Evolutionary conservation across 2,888 invertebrate species (phyloP).

Genomic region (Lochmaea crataegi): DNA sequence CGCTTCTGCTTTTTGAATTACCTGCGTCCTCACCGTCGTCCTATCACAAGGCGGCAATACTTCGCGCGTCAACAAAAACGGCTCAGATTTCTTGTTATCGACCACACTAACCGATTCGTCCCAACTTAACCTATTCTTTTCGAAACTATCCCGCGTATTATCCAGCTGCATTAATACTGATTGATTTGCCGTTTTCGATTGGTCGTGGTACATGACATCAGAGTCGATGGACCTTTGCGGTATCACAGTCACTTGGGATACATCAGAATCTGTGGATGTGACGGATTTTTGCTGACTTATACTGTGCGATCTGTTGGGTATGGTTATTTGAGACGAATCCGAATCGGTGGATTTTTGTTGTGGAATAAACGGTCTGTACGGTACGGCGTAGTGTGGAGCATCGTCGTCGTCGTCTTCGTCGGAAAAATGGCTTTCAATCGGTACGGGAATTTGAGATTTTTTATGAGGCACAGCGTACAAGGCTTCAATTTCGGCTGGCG

Average conservation of each 20-base stretch:
- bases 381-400: conserved; percentile 33
- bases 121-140: conserved; percentile 54
- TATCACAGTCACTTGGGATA: conserved; percentile 59
- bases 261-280: conserved; percentile 61
- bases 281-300: conserved; percentile 61
- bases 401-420: conserved; percentile 34
- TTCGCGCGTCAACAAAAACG: conserved; percentile 57
- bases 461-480: conserved; percentile 61
- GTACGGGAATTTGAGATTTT: conserved; percentile 38
- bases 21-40: conserved; percentile 40
- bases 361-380: conserved; percentile 42
- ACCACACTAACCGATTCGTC: conserved; percentile 39
- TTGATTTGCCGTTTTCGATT: conserved; percentile 56
- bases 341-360: conserved; percentile 60
- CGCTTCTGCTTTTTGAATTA: conserved; percentile 64
- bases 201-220: conserved; percentile 61
- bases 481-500: conserved; percentile 59
- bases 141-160: conserved; percentile 57
- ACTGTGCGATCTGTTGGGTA: conserved; percentile 47
- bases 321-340: conserved; percentile 43
- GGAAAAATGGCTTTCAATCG: conserved; percentile 21
- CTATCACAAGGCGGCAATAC: conserved; percentile 54
- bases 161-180: conserved; percentile 62
- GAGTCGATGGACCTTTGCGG: conserved; percentile 62
- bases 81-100: conserved; percentile 52